These are phyloP conservation scores for Neolamprologus longior DNA, from an alignment of 2,113 vertebrate genomes.

Conservation along the genomic window DNA sequence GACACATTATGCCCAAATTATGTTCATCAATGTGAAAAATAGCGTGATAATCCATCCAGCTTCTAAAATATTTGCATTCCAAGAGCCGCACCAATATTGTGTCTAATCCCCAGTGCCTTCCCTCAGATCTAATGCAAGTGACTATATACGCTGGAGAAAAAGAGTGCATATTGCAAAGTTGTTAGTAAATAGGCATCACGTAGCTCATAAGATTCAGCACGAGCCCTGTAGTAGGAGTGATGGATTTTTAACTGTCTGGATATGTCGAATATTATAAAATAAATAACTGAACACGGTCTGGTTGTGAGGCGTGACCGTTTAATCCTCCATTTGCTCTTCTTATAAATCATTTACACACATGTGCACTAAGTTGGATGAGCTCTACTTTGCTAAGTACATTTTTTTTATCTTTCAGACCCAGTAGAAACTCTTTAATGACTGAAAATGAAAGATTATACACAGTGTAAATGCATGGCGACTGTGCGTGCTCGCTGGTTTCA, in stretches of 20 bases:
- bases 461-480: not conserved
- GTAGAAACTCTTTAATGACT: not conserved
- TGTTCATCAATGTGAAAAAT: not conserved
- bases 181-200: not conserved
- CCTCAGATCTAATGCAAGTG: not conserved
- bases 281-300: not conserved
- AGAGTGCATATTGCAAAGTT: not conserved
- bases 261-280: not conserved
- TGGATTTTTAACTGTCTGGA: not conserved
- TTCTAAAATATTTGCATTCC: not conserved
- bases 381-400: not conserved
- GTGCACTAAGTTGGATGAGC: not conserved
- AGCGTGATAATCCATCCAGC: not conserved
- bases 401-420: not conserved
- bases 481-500: not conserved
- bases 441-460: not conserved
- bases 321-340: not conserved
- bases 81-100: not conserved
- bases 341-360: not conserved
- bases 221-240: not conserved
- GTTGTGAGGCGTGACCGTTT: not conserved
- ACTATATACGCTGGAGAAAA: not conserved
- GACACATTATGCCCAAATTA: not conserved
- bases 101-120: not conserved
- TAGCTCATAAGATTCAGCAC: not conserved